A percentile compares a stretch with the other conserved stretches of the same genome.
phyloP scores from a whole-genome alignment of 2,113 vertebrate species.

The Prunella fulvescens region DNA sequence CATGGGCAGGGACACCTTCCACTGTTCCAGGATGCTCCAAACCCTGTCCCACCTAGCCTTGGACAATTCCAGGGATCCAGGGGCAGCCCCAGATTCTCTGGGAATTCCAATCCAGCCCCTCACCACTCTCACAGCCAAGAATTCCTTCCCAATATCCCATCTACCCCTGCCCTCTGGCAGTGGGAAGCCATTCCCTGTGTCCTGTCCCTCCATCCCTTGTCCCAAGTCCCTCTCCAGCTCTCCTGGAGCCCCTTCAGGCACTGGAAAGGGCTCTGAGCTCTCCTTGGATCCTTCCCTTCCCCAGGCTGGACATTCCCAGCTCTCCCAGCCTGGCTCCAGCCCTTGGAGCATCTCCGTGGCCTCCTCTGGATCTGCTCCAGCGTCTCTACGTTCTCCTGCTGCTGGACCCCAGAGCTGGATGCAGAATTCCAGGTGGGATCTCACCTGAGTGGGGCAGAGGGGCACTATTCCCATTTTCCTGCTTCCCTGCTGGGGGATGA shows the following conservation, averaged over 20 bases:
- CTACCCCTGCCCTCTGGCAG: accelerated
- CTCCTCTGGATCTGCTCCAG: background rate
- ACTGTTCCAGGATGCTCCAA: accelerated
- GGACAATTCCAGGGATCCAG: background rate
- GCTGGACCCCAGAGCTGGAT: accelerated
- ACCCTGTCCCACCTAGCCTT: accelerated
- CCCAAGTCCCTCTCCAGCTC: background rate
- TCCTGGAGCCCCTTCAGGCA: background rate
- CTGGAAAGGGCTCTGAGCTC: accelerated
- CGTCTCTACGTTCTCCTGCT: accelerated
- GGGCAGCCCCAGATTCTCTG: background rate
- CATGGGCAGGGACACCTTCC: background rate
- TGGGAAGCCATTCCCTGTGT: background rate
- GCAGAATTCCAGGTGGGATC: background rate
- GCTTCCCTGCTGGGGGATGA: accelerated
- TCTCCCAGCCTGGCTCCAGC: background rate
- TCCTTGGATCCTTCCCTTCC: background rate
- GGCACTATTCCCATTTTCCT: background rate
- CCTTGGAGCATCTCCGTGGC: accelerated
- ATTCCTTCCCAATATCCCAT: background rate
- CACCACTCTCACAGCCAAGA: accelerated
- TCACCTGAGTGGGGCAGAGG: background rate
- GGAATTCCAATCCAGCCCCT: background rate
- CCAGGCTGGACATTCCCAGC: background rate
- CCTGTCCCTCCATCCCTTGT: background rate